phyloP scores from a whole-genome alignment of 2,113 vertebrate genomes.

The Rhinoderma darwinii region DNA sequence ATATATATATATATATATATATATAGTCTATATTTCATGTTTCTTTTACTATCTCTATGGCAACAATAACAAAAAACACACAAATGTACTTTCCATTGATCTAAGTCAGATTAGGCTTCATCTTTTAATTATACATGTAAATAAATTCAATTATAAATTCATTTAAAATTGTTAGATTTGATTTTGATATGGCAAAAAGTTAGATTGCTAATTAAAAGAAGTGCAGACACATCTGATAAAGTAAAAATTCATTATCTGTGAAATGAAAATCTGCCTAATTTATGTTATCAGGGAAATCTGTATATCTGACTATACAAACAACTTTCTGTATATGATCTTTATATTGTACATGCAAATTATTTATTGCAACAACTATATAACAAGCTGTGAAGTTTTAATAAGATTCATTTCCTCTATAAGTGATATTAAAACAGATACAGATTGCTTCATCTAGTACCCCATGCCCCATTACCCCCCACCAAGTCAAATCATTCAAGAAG shows the following conservation, averaged over 20 bases:
- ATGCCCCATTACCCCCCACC: too few species aligned
- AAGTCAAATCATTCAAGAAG: too few species aligned
- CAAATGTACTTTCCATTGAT: not conserved
- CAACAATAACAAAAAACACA: not conserved
- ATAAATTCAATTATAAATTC: conserved; percentile 22
- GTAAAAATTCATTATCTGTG: conserved; percentile 21
- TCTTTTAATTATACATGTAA: conserved; percentile 29
- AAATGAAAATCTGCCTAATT: not conserved
- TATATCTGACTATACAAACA: not conserved
- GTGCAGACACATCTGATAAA: conserved; percentile 12
- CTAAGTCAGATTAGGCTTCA: not conserved
- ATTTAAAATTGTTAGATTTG: conserved; percentile 6
- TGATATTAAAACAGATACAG: too few species aligned
- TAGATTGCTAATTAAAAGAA: conserved; percentile 32
- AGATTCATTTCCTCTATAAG: too few species aligned
- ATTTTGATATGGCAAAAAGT: conserved; percentile 36
- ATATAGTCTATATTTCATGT: not conserved
- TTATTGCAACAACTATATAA: too few species aligned
- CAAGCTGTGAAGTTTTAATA: too few species aligned
- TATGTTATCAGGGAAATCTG: conserved; percentile 1
- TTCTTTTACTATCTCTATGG: not conserved
- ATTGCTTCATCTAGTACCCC: too few species aligned
- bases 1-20: too few species aligned
- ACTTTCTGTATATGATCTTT: not conserved
- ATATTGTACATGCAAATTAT: not conserved